phyloP scores from a whole-genome alignment of 2,113 vertebrate species.

The Cygnus atratus region DNA sequence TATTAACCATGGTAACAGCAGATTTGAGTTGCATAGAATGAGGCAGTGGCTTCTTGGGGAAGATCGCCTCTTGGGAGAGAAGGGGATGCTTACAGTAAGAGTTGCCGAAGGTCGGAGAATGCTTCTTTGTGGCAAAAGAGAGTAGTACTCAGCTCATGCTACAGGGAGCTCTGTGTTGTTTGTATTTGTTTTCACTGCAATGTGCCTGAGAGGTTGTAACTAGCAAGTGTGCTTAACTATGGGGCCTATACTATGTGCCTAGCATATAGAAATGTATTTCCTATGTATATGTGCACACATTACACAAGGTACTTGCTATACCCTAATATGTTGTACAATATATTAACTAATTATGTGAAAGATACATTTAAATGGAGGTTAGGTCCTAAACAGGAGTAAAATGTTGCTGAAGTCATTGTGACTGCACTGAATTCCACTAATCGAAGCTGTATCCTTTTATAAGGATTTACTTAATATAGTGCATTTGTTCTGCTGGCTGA shows the following conservation, averaged over 20 bases:
- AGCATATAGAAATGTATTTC: background rate
- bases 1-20: slow-evolving; percentile 67
- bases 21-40: background rate
- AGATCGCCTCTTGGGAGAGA: background rate
- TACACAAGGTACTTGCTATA: no score
- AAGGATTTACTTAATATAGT: slow-evolving; percentile 50
- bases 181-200: background rate
- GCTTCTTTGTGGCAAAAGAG: background rate
- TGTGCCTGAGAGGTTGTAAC: background rate
- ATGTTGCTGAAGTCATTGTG: slow-evolving; percentile 20
- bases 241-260: background rate
- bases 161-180: background rate
- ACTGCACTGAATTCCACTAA: background rate
- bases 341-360: background rate
- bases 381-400: background rate
- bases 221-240: background rate
- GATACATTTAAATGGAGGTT: background rate
- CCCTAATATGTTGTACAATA: background rate
- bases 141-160: background rate
- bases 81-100: background rate
- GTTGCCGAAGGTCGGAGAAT: background rate
- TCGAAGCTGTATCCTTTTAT: slow-evolving; percentile 6
- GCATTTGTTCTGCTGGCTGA: slow-evolving; percentile 54
- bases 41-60: slow-evolving; percentile 30
- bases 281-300: background rate